Base-by-base conservation (phyloP, 1,140 invertebrate genomes). In the Drosophila biarmipes region DNA sequence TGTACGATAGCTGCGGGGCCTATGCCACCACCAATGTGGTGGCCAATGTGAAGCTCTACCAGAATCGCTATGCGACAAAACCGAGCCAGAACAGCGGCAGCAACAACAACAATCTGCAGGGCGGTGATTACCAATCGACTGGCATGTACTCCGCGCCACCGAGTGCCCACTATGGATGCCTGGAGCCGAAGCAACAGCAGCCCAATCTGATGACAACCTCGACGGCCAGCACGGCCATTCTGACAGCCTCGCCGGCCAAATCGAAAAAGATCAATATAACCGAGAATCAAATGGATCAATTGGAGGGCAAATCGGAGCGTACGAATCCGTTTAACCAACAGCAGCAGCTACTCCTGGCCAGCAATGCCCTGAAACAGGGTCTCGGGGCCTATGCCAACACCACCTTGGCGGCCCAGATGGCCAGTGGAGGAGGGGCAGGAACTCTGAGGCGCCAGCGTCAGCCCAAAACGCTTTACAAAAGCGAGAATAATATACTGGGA, bases 1-100 rank as follows among this genome's bases (percentile, higher is more conserved):
- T 92, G 43, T 92, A 92, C 52, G 91, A 92, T 63, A 92, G 90
- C 79, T 92, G 91, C 45, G 91, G 90, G 34, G 91, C 91, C 35
- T 92, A 92, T 81, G 91, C 91, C 74, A 92, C 91, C 80, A 91
- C 91, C 74, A 92, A 91, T 80, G 78, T 92, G 58, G 91, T 92
- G 27, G 84, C 86, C 73, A 92, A 92, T 76, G 85, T 90, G 56
- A 92, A 92, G 81, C 75, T 92, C 66, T 92, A 91, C 77, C 91
- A 91, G 64, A 91, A 91, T 62, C 91, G 89, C 53, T 91, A 91
- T 78, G 90, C 61, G 24, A 64, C 86, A 62, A 90, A 82, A 37
- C 75, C 76, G 11, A 40, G 29, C 40, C 55, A 43, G 59, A 58
- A 19, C 21, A 35, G 40, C 43, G 54, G 51, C 40, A 90, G 55